A percentile compares a stretch with the other conserved stretches of the same genome.
phyloP scores from a whole-genome alignment of 2,113 vertebrate genomes.

The Zosterops borbonicus region DNA sequence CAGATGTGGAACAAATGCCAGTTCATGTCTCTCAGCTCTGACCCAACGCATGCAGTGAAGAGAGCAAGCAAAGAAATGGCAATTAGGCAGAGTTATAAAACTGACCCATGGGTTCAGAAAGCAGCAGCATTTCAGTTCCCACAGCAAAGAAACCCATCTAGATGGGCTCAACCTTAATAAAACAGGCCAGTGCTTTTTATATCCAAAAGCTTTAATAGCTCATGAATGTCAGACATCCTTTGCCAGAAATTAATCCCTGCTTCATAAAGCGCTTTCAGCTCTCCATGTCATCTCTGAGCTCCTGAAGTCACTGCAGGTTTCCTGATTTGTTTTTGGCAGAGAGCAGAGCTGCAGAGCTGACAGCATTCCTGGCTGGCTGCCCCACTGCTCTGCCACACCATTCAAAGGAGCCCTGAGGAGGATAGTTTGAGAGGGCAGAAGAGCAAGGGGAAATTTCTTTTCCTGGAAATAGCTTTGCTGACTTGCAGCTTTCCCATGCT shows the following conservation, averaged over 20 bases:
- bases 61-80: neutral
- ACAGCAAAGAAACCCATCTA: neutral
- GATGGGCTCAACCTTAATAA: neutral
- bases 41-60: neutral
- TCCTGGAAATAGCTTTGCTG: neutral
- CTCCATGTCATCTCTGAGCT: neutral
- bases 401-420: rapidly evolving
- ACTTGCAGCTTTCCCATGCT: neutral
- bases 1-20: neutral
- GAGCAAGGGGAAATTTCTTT: neutral
- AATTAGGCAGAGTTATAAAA: neutral
- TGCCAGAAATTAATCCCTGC: neutral
- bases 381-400: rapidly evolving
- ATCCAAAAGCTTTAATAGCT: neutral
- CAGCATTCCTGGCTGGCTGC: neutral
- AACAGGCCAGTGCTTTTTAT: neutral
- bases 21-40: neutral
- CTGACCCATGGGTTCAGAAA: neutral
- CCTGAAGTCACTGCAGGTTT: neutral
- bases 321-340: neutral
- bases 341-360: neutral
- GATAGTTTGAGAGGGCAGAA: neutral
- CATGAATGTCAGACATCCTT: neutral
- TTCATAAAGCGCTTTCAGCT: neutral
- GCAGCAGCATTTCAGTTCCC: neutral